phyloP scores from a whole-genome alignment of 1,140 invertebrate genomes.

The Lucilia sericata region DNA sequence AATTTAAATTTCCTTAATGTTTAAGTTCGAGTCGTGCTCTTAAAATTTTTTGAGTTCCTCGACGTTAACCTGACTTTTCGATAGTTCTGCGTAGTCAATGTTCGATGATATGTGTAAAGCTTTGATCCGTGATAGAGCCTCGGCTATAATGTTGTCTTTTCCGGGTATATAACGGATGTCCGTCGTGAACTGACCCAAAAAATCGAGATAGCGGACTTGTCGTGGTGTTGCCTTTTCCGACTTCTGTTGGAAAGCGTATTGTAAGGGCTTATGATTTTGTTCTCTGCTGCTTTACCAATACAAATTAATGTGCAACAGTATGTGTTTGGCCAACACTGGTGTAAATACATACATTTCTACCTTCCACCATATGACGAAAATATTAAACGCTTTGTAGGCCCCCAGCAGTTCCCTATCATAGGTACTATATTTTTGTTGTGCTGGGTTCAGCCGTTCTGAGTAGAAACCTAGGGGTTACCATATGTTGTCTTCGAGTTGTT shows the following conservation, averaged over 20 bases:
- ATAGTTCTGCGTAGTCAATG: not conserved
- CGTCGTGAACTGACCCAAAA: slow-evolving; percentile 65
- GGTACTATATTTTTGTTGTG: slow-evolving; percentile 49
- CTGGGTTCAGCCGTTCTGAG: not conserved
- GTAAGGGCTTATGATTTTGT: slow-evolving; percentile 68
- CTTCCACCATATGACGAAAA: slow-evolving; percentile 60
- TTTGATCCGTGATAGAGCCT: slow-evolving; percentile 59
- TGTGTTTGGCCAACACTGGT: too few species aligned
- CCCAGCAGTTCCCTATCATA: slow-evolving; percentile 63
- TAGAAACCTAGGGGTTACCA: not conserved
- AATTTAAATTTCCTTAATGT: slow-evolving; percentile 10
- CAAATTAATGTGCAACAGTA: too few species aligned
- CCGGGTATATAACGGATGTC: slow-evolving; percentile 65
- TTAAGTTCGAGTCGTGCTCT: not conserved
- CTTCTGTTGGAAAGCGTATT: slow-evolving; percentile 57
- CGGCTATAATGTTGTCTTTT: slow-evolving; percentile 60
- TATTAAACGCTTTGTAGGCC: slow-evolving; percentile 55
- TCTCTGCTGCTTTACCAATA: too few species aligned
- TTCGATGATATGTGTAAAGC: slow-evolving; percentile 47
- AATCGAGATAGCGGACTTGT: slow-evolving; percentile 61
- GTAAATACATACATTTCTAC: slow-evolving; percentile 58
- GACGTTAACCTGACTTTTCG: slow-evolving; percentile 33
- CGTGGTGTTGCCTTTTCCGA: slow-evolving; percentile 54
- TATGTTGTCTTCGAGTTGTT: slow-evolving; percentile 47
- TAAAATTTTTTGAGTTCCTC: slow-evolving; percentile 20